Evolutionary conservation across 1,140 invertebrate genomes (phyloP).

Genomic region (Trichonephila inaurata): DNA sequence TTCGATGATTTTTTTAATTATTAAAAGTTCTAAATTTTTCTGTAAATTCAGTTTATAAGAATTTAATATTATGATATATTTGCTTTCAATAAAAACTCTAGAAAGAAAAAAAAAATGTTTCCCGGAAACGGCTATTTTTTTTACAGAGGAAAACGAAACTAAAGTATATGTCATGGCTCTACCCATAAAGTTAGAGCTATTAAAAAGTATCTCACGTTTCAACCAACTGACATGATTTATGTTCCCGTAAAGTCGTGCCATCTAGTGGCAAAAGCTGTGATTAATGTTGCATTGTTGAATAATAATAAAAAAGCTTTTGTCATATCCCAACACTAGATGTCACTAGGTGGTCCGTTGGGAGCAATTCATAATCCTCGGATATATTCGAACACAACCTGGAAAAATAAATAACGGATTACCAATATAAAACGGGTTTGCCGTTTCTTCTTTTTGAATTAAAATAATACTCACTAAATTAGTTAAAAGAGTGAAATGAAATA

Average conservation of each 20-base stretch:
- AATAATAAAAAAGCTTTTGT: constrained; percentile 52
- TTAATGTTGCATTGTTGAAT: constrained; percentile 35
- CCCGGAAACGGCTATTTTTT: background rate
- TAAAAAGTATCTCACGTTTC: constrained; percentile 49
- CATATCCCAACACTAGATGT: constrained; percentile 65
- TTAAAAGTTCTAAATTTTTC: no score
- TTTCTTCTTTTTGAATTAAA: background rate
- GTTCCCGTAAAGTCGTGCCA: constrained; percentile 63
- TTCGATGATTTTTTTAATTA: no score
- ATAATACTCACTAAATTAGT: background rate
- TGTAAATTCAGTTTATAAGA: background rate
- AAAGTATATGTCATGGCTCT: background rate
- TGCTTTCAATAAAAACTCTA: no score
- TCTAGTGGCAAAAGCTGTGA: constrained; percentile 60
- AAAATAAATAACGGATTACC: background rate
- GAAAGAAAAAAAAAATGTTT: no score
- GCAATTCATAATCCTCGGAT: background rate
- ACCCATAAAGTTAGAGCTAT: background rate
- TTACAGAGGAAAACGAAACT: background rate
- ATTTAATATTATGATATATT: background rate
- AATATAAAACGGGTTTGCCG: background rate
- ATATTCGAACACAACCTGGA: background rate
- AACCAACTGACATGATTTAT: constrained; percentile 65
- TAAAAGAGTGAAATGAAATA: background rate
- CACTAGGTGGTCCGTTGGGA: constrained; percentile 62